Percentiles rank a stretch among this genome's conserved stretches.
Conservation (phyloP, 2,888 invertebrate genomes). For the Pammene fasciana region DNA sequence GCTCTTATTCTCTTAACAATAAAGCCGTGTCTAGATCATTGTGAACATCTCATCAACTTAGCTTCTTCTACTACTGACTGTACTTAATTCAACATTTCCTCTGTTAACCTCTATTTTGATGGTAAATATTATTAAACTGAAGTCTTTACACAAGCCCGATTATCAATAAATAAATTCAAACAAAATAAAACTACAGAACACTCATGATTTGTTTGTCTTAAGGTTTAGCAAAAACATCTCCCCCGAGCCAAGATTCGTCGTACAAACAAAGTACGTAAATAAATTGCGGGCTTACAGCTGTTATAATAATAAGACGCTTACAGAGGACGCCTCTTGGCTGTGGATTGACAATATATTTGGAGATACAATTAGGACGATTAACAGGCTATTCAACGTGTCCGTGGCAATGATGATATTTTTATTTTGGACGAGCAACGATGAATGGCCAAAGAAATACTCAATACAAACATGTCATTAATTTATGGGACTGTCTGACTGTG, state of each 20-base stretch:
- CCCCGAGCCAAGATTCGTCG: not conserved
- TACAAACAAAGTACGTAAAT: constrained; percentile 9
- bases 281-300: not conserved
- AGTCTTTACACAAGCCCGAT: not conserved
- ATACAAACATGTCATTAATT: not conserved
- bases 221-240: not conserved
- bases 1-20: too few relatives aligned
- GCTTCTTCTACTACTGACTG: too few relatives aligned
- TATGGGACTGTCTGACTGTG: too few relatives aligned
- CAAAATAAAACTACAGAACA: not conserved
- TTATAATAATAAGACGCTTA: constrained; percentile 6
- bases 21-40: too few relatives aligned
- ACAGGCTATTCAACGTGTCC: constrained; percentile 1
- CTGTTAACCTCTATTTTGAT: too few relatives aligned
- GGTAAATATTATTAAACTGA: too few relatives aligned
- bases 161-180: too few relatives aligned
- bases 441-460: not conserved
- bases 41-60: too few relatives aligned
- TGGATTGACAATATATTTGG: not conserved
- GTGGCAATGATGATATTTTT: constrained; percentile 16
- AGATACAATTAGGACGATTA: not conserved
- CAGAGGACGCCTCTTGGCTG: not conserved
- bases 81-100: too few relatives aligned
- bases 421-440: not conserved
- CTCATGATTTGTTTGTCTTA: constrained; percentile 2